Evolutionary conservation across 2,797 vertebrate genomes (phyloP).

Genomic region (Sciaenops ocellatus): DNA sequence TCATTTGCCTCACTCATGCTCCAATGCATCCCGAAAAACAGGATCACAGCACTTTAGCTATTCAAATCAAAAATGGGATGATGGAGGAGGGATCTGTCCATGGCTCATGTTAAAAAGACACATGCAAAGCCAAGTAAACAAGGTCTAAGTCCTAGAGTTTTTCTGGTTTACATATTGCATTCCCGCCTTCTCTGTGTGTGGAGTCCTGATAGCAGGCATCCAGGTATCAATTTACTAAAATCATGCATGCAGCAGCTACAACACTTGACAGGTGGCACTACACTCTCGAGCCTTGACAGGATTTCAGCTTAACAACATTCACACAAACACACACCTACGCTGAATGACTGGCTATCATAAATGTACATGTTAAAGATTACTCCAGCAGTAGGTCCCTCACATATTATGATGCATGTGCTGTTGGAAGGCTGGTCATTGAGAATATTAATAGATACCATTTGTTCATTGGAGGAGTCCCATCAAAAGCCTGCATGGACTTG

Average conservation of each 20-base stretch:
- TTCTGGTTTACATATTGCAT: slow-evolving; percentile 22
- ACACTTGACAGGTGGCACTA: slow-evolving; percentile 64
- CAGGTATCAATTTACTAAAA: slow-evolving; percentile 38
- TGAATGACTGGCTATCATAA: slow-evolving; percentile 23
- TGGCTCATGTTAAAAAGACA: slow-evolving; percentile 37
- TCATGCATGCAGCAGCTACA: slow-evolving; percentile 20
- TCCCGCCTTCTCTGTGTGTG: slow-evolving; percentile 1
- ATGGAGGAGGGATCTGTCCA: slow-evolving; percentile 29
- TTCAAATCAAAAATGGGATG: slow-evolving; percentile 66
- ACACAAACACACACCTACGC: slow-evolving; percentile 25
- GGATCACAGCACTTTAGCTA: slow-evolving; percentile 58
- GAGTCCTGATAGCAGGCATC: slow-evolving; percentile 33
- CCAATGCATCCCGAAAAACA: slow-evolving; percentile 58
- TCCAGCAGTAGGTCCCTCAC: slow-evolving; percentile 35
- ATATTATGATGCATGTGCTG: slow-evolving; percentile 62
- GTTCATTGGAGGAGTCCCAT: slow-evolving; percentile 74
- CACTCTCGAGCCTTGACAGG: slow-evolving; percentile 35
- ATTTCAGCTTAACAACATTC: slow-evolving; percentile 25
- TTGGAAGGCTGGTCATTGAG: slow-evolving; percentile 66
- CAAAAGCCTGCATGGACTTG: slow-evolving; percentile 67
- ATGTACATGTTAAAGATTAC: slow-evolving; percentile 34
- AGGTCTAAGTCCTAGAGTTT: slow-evolving; percentile 24
- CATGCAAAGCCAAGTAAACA: slow-evolving; percentile 59
- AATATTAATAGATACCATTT: slow-evolving; percentile 80
- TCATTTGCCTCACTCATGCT: slow-evolving; percentile 68